phyloP scores from a whole-genome alignment of 2,888 invertebrate genomes.

The Melieria picta region DNA sequence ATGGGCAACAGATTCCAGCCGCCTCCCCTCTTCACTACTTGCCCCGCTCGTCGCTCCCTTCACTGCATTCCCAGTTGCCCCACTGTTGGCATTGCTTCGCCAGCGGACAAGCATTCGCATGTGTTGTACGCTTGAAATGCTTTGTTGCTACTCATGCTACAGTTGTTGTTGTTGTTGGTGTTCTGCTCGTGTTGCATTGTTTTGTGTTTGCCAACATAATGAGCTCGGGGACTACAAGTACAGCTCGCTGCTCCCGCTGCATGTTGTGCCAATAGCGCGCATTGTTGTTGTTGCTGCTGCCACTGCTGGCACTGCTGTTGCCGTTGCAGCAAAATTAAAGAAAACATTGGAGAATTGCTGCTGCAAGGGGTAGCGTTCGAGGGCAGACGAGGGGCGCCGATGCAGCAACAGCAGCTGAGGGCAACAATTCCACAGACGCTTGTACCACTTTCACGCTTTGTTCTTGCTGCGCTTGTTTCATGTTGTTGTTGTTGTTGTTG shows the following conservation, averaged over 20 bases:
- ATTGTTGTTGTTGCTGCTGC: slow-evolving; percentile 37
- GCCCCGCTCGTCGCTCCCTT: neutral
- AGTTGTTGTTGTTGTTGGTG: slow-evolving; percentile 7
- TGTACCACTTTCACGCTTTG: slow-evolving; percentile 59
- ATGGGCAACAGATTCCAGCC: slow-evolving; percentile 44
- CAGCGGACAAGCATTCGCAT: neutral
- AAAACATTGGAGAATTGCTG: too few relatives aligned
- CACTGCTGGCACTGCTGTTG: slow-evolving; percentile 19
- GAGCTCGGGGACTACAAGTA: slow-evolving; percentile 60
- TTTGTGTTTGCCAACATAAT: slow-evolving; percentile 59
- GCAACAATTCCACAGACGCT: slow-evolving; percentile 57
- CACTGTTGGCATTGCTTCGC: slow-evolving; percentile 12
- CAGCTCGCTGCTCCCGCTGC: slow-evolving; percentile 7
- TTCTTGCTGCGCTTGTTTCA: slow-evolving; percentile 31
- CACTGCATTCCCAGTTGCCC: slow-evolving; percentile 12
- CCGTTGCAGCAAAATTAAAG: slow-evolving; percentile 3
- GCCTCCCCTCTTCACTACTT: neutral
- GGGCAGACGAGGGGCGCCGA: neutral
- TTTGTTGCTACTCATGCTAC: slow-evolving; percentile 16
- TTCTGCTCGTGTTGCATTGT: slow-evolving; percentile 50
- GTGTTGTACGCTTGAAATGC: slow-evolving; percentile 3
- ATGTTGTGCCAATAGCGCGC: slow-evolving; percentile 47
- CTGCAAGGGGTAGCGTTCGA: too few relatives aligned
- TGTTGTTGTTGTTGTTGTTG: slow-evolving; percentile 35
- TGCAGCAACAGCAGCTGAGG: slow-evolving; percentile 16